phyloP scores from a whole-genome alignment of 2,113 vertebrate genomes.

The Dasypus novemcinctus region DNA sequence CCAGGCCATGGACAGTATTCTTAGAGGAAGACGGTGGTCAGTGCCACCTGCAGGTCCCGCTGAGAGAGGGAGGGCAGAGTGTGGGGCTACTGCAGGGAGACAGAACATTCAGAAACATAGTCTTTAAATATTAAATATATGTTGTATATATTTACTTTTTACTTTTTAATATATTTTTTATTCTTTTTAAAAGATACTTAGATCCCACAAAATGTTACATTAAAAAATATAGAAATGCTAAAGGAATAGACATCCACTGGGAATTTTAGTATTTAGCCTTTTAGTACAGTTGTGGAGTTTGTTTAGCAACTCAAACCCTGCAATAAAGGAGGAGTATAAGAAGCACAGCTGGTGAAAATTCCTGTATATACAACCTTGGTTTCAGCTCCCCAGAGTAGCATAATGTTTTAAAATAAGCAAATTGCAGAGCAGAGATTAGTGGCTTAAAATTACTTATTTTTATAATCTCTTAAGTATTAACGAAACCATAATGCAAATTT shows the following conservation, averaged over 20 bases:
- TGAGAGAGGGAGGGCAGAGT: neutral
- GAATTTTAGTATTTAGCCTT: too few species aligned
- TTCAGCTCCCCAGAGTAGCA: neutral
- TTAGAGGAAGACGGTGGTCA: neutral
- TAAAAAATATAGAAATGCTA: too few species aligned
- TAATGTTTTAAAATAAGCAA: neutral
- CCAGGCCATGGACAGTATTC: neutral
- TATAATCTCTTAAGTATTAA: neutral
- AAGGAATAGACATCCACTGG: fast-evolving
- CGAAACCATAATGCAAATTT: neutral
- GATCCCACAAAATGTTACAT: too few species aligned
- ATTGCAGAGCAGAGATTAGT: neutral
- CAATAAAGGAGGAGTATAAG: fast-evolving
- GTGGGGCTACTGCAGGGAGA: neutral
- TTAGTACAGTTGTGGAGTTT: neutral
- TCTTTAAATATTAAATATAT: neutral
- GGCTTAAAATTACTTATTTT: constrained; percentile 21
- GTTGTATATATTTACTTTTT: fast-evolving
- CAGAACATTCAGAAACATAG: too few species aligned
- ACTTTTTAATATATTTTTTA: too few species aligned
- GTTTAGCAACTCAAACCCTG: neutral
- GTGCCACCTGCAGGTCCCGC: neutral
- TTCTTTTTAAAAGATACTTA: too few species aligned
- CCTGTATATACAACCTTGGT: neutral
- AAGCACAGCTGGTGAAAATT: neutral